Evolutionary conservation across 2,888 invertebrate species (phyloP).

Genomic region (Plemyria rubiginata): DNA sequence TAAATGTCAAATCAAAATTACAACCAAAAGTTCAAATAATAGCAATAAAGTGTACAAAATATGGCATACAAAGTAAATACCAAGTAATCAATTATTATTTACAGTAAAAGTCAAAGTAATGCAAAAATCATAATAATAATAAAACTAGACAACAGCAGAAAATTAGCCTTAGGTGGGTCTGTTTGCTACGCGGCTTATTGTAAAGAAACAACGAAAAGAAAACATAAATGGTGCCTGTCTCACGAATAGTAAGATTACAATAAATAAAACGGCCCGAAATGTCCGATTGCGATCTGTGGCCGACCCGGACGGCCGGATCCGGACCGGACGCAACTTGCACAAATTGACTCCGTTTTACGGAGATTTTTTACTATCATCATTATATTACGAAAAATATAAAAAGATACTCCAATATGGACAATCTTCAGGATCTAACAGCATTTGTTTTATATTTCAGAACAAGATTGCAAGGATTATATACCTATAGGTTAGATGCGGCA

Average conservation of each 20-base stretch:
- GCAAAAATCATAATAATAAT: too few species aligned
- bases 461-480: slow-evolving; percentile 31
- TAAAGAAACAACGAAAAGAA: slow-evolving; percentile 34
- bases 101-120: too few species aligned
- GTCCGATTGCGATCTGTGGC: slow-evolving; percentile 58
- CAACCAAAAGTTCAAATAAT: too few species aligned
- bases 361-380: slow-evolving; percentile 69
- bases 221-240: slow-evolving; percentile 75
- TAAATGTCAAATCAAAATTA: too few species aligned
- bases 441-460: slow-evolving; percentile 41
- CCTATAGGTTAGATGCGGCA: slow-evolving; percentile 26
- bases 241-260: slow-evolving; percentile 83
- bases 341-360: slow-evolving; percentile 77
- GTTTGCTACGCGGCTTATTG: background rate
- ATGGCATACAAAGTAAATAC: too few species aligned
- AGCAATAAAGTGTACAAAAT: too few species aligned
- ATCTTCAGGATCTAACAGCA: slow-evolving; percentile 41
- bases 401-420: slow-evolving; percentile 41
- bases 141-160: too few species aligned
- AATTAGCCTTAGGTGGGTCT: too few species aligned
- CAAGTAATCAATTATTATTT: too few species aligned
- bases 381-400: slow-evolving; percentile 58
- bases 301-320: slow-evolving; percentile 36
- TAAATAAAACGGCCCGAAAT: slow-evolving; percentile 80
- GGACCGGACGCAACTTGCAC: slow-evolving; percentile 49